These are phyloP conservation scores for Dromaius novaehollandiae DNA, from an alignment of 2,113 vertebrate genomes.

Conservation along the genomic window DNA sequence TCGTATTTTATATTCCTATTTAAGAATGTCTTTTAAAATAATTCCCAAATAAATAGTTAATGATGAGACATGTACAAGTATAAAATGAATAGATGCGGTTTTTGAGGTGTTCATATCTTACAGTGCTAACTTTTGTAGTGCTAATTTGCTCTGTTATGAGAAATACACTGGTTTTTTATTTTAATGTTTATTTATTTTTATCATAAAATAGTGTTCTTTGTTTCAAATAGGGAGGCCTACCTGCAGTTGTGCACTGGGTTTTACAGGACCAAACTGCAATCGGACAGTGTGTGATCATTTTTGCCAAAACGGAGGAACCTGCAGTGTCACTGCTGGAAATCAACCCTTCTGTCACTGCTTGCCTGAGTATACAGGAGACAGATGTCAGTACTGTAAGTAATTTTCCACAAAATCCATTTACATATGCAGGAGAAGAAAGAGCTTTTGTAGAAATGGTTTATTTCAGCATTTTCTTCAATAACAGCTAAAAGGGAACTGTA, in stretches of 20 bases:
- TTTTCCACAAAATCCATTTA: neutral
- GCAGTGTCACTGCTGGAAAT: conserved; percentile 90
- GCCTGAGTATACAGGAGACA: conserved; percentile 92
- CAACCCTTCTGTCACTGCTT: conserved; percentile 91
- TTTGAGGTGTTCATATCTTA: neutral
- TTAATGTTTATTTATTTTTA: neutral
- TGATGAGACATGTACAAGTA: fast-evolving
- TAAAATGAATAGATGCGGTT: neutral
- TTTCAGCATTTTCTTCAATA: neutral
- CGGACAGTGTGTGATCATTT: conserved; percentile 88
- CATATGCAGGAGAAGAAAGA: neutral
- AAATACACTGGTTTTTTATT: fast-evolving
- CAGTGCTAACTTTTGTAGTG: neutral
- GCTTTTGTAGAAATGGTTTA: neutral
- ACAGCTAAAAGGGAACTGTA: fast-evolving
- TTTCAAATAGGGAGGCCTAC: conserved; percentile 87
- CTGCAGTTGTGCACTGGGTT: conserved; percentile 90
- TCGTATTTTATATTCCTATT: neutral
- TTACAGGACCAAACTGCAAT: conserved; percentile 91
- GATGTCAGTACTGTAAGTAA: conserved; percentile 93
- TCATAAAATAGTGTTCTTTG: neutral
- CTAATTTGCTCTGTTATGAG: fast-evolving
- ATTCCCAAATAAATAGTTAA: neutral
- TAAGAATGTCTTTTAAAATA: neutral
- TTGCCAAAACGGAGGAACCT: conserved; percentile 93